Conservation (phyloP, 2,113 vertebrate species). For the Antennarius striatus region DNA sequence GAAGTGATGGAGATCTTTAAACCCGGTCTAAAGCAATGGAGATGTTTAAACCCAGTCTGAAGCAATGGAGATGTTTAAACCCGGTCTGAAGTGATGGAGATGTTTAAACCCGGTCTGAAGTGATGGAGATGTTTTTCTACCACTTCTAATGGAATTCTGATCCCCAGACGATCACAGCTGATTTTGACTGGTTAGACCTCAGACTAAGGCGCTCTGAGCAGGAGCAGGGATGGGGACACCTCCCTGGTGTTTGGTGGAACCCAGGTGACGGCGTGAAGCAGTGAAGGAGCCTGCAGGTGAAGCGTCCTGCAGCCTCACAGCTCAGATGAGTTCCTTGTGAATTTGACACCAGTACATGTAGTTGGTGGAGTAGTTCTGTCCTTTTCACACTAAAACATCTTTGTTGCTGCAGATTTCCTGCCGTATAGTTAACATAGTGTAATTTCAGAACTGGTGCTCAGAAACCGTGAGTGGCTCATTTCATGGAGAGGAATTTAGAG, state of each 20-base stretch:
- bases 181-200: too few relatives aligned
- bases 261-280: too few relatives aligned
- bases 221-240: too few relatives aligned
- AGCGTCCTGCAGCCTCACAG: too few relatives aligned
- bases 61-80: neutral
- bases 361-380: too few relatives aligned
- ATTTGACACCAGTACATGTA: too few relatives aligned
- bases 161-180: neutral
- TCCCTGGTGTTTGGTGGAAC: too few relatives aligned
- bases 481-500: conserved; percentile 30
- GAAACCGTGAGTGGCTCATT: conserved; percentile 43
- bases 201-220: too few relatives aligned
- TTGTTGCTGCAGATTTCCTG: conserved; percentile 4
- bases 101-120: conserved; percentile 14
- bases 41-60: conserved; percentile 10
- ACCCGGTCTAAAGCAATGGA: conserved; percentile 5
- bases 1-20: neutral
- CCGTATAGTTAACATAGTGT: conserved; percentile 6
- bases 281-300: too few relatives aligned
- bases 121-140: neutral
- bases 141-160: conserved; percentile 11
- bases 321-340: too few relatives aligned
- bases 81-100: conserved; percentile 1
- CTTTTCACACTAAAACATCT: neutral
- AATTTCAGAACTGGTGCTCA: conserved; percentile 25